These are phyloP conservation scores for Clarias laeviceps DNA, from an alignment of 2,797 vertebrate species.

Conservation along the genomic window DNA sequence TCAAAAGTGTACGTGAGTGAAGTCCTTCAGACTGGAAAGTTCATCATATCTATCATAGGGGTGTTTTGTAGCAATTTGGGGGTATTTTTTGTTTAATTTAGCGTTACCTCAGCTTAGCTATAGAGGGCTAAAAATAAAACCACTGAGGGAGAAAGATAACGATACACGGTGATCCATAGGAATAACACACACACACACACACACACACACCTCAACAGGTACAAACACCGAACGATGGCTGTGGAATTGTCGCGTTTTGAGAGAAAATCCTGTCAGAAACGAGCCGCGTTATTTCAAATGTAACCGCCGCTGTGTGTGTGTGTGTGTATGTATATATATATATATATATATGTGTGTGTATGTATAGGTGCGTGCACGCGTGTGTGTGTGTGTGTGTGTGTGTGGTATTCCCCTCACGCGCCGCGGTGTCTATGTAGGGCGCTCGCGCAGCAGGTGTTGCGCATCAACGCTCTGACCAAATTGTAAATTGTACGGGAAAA, in stretches of 20 bases:
- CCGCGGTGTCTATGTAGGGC: slow-evolving; percentile 57
- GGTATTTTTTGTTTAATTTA: not conserved
- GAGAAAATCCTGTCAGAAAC: slow-evolving; percentile 6
- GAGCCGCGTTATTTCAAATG: not conserved
- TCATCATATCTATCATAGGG: too few relatives aligned
- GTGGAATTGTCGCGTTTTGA: not conserved
- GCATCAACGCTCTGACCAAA: slow-evolving; percentile 48
- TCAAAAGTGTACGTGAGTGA: not conserved
- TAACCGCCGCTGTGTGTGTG: slow-evolving; percentile 7
- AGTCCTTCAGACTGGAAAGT: not conserved
- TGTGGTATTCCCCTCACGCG: slow-evolving; percentile 59
- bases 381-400: not conserved
- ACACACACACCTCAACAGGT: too few relatives aligned
- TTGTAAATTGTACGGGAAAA: not conserved
- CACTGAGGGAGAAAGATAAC: not conserved
- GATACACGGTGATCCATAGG: not conserved
- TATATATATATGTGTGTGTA: not conserved
- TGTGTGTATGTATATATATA: not conserved
- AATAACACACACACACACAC: too few relatives aligned
- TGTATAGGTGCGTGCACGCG: not conserved
- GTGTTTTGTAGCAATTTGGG: not conserved
- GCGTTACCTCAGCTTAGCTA: not conserved
- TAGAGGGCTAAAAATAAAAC: not conserved
- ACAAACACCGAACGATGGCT: not conserved
- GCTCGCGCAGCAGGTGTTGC: slow-evolving; percentile 62